Conservation (phyloP, 2,888 invertebrate genomes). For the Zaprionus lineosus region DNA sequence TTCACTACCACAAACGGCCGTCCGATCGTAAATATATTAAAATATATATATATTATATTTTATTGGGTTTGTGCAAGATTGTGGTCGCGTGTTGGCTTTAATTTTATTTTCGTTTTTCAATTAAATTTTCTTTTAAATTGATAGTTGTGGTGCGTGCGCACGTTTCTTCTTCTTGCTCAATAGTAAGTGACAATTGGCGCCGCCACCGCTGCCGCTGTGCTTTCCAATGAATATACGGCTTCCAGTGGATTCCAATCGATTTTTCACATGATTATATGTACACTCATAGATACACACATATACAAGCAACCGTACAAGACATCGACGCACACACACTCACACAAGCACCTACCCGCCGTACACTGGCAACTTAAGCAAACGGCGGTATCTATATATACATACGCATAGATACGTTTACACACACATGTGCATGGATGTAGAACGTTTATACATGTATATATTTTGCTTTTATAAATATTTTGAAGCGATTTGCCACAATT, state of each 20-base stretch:
- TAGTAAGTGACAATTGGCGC: slow-evolving; percentile 75
- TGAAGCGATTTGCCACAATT: slow-evolving; percentile 28
- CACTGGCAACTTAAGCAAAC: slow-evolving; percentile 18
- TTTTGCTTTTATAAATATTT: slow-evolving; percentile 41
- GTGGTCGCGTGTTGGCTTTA: slow-evolving; percentile 21
- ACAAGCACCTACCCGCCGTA: slow-evolving; percentile 4
- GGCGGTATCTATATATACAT: slow-evolving; percentile 20
- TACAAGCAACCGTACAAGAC: slow-evolving; percentile 7
- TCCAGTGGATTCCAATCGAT: slow-evolving; percentile 79
- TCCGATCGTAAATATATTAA: slow-evolving; percentile 8
- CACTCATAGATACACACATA: slow-evolving; percentile 27
- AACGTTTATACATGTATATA: slow-evolving; percentile 1
- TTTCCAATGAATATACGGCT: slow-evolving; percentile 55
- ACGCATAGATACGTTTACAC: slow-evolving; percentile 7
- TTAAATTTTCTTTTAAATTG: slow-evolving; percentile 25
- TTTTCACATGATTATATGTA: slow-evolving; percentile 80
- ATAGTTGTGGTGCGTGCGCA: slow-evolving; percentile 53
- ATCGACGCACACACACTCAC: slow-evolving; percentile 18
- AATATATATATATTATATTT: too few species aligned
- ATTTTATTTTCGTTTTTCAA: slow-evolving; percentile 24
- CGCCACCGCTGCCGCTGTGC: slow-evolving; percentile 52
- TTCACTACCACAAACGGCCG: slow-evolving; percentile 38
- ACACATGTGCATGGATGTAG: slow-evolving; percentile 1
- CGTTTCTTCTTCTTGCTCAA: slow-evolving; percentile 69
- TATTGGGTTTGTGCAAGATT: slow-evolving; percentile 17